Base-by-base conservation (phyloP, 2,888 invertebrate species). In the Cryptus armator region DNA sequence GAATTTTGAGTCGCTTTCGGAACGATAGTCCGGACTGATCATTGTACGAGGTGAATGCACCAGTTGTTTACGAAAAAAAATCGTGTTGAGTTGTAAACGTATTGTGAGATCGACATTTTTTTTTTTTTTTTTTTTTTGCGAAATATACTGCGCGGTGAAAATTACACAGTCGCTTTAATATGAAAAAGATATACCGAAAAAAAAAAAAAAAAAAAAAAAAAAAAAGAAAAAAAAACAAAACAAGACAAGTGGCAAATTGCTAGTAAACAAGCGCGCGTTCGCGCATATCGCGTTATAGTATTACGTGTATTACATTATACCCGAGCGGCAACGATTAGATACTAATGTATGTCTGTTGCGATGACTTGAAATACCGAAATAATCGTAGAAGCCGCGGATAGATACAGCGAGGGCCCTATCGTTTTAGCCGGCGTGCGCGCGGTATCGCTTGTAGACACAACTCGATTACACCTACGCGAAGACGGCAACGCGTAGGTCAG, bases 401-500 rank as follows among this genome's bases (percentile, higher is more conserved):
- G 90, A 92, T 92, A 91, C 87, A 87, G 82, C 44, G 71, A 51
- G 76, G 76, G 71, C 76, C 87, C 90, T 91, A 91, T 92, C 90
- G 87, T 89, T 86, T 72, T 81, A 86, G 87, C 90, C 90, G 64
- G 64, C 72, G 88, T 87, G 75, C 72, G 75, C 62, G 59, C 68
- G 75, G 81, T 87, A 89, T 89, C 88, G 66, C 83, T 86, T 83
- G 87, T 91, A 87, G 86, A 83, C 87, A 83, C 80, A 85, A 85
- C 88, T 86, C 89, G 92, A 92, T 93, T 93, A 91, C 88, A 89
- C 89, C 88, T 89, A 88, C 83, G 84, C 86, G 80, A 89, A 88
- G 88, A 81, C 91, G 89, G 37, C 88, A 86, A 89, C 90, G 89
- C 86, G 92, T 92, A 91, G 93, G 93, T 93, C 93, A 92, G 86